Evolutionary conservation across 2,888 invertebrate species (phyloP).

Genomic region (Thysanoteuthis rhombus): DNA sequence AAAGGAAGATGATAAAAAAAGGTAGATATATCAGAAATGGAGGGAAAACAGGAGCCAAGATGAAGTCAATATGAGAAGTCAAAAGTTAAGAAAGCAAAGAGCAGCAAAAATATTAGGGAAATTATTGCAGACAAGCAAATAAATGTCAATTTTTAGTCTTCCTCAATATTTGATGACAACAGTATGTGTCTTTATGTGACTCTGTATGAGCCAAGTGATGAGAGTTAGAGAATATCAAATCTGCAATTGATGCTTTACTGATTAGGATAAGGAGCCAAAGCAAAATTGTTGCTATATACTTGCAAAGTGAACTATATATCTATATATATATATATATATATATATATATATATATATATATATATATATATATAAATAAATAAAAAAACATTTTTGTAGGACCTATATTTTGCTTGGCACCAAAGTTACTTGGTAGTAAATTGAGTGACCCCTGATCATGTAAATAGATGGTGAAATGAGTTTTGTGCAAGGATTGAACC

Average conservation of each 20-base stretch:
- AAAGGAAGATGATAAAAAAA: too few relatives aligned
- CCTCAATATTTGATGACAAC: not conserved
- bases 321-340: not conserved
- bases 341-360: too few relatives aligned
- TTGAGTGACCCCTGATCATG: too few relatives aligned
- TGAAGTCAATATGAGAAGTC: not conserved
- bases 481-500: too few relatives aligned
- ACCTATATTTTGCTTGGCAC: too few relatives aligned
- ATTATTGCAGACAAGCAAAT: not conserved
- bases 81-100: slow-evolving; percentile 12
- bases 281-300: not conserved
- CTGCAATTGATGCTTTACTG: not conserved
- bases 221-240: not conserved
- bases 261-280: not conserved
- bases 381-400: too few relatives aligned
- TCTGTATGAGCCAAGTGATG: not conserved
- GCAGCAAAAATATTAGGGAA: not conserved
- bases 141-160: slow-evolving; percentile 12
- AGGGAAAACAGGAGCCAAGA: not conserved
- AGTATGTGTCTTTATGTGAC: not conserved
- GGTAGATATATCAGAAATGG: too few relatives aligned
- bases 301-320: not conserved
- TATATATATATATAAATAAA: too few relatives aligned
- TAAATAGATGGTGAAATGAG: too few relatives aligned
- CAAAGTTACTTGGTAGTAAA: too few relatives aligned